Evolutionary conservation across 1,140 invertebrate species (phyloP).

Genomic region (Hesperophylax magnus): DNA sequence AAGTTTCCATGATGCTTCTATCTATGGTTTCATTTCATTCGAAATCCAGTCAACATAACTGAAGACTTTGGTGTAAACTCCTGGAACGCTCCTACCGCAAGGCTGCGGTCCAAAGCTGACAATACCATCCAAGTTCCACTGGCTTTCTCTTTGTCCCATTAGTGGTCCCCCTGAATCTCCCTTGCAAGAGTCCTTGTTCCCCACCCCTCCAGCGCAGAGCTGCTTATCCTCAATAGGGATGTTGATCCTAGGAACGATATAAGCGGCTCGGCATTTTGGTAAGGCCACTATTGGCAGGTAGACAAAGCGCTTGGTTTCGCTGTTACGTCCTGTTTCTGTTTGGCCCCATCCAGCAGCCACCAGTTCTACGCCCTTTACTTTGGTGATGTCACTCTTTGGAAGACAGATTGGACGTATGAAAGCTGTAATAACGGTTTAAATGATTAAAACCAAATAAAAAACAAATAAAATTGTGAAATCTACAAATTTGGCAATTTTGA

Average conservation of each 20-base stretch:
- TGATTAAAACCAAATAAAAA: too few relatives aligned
- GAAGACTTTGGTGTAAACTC: constrained; percentile 75
- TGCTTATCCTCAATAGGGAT: constrained; percentile 27
- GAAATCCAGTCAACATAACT: constrained; percentile 72
- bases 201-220: constrained; percentile 75
- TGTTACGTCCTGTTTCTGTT: constrained; percentile 64
- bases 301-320: not conserved
- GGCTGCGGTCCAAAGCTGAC: constrained; percentile 74
- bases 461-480: too few relatives aligned
- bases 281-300: not conserved
- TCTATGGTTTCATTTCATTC: constrained; percentile 59
- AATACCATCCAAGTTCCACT: constrained; percentile 65
- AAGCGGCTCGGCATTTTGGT: not conserved
- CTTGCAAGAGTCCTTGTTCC: constrained; percentile 76
- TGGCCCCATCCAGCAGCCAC: constrained; percentile 79
- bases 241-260: not conserved
- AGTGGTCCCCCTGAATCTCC: constrained; percentile 83
- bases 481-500: too few relatives aligned
- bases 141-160: constrained; percentile 68
- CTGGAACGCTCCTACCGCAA: constrained; percentile 73
- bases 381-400: constrained; percentile 26
- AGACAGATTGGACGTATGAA: constrained; percentile 50
- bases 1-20: not conserved
- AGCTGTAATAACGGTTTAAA: constrained; percentile 31
- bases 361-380: constrained; percentile 55